Evolutionary conservation across 2,888 invertebrate genomes (phyloP).

Genomic region (Serrognathus titanus): DNA sequence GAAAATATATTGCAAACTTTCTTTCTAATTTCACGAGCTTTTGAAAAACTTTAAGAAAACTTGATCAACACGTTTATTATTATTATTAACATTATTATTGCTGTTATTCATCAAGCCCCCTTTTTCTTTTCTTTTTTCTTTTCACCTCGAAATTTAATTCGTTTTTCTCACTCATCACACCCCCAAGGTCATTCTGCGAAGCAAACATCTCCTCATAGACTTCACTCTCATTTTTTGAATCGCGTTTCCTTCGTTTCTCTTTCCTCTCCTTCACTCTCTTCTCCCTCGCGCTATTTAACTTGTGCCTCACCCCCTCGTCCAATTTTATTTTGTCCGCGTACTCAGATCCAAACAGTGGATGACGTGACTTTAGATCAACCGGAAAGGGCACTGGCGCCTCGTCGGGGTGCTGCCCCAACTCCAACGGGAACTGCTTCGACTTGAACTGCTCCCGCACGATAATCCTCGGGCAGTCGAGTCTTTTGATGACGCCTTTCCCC

Average conservation of each 20-base stretch:
- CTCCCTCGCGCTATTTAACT: conserved; percentile 19
- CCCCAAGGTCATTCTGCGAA: no score
- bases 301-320: conserved; percentile 28
- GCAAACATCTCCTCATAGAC: no score
- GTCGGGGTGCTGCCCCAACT: conserved; percentile 17
- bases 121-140: no score
- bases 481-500: conserved; percentile 8
- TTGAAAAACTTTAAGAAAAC: no score
- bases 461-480: conserved; percentile 27
- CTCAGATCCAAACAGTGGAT: conserved; percentile 38
- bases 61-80: no score
- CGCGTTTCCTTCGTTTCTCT: conserved; percentile 1
- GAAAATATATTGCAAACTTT: no score
- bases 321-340: conserved; percentile 34
- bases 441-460: conserved; percentile 30
- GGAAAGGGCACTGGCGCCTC: conserved; percentile 27
- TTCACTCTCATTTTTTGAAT: neutral
- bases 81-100: no score
- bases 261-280: conserved; percentile 17
- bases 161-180: no score
- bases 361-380: conserved; percentile 32
- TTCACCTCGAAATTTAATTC: no score
- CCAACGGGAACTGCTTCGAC: conserved; percentile 16
- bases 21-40: no score
- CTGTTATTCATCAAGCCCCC: no score